Base-by-base conservation (phyloP, 2,888 invertebrate species). In the Oxystoma pomonae region DNA sequence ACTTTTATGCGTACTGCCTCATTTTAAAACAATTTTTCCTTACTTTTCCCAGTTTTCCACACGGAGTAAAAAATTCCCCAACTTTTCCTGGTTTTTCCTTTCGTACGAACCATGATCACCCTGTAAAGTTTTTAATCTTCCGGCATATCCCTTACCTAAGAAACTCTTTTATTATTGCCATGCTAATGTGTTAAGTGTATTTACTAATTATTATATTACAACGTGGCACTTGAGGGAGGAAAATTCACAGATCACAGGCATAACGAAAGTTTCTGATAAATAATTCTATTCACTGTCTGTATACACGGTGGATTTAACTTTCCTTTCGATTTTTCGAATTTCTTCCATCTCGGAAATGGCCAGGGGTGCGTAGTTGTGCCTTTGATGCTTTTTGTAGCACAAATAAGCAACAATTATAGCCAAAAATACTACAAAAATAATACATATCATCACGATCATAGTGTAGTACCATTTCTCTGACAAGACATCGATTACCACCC, bases 401-500 rank as follows among this genome's bases (percentile, higher is more conserved):
- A 64, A 21, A 56, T 51, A 18, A 35, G 19, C 57, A 65, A 63
- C 61, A 21, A 64, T 58, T 56, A 64, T 61, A 61, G 65, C 60
- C 49, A 68, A 55, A 50, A 63, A 64, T 61, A 65, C 53, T 58
- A 68, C 16, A 49, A 59, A 58, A 52, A 72, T 59, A 58, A 72
- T 59, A 53, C 69, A 21, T 55, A 72, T 62, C 61, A 75, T 65
- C 60, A 73, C 62, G 57, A 74, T 49, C 58, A 75, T 64, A 58
- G 73, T 67, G 58, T 73, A 73, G 68, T 74, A 77, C 77, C 77
- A 78, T 62, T 71, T 72, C 62, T 74, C 74, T 52, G 76, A 68
- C 1, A 67, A 19, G 20, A 72, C 63, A 50, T 69, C 70, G 16
- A 67, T 60, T 19, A 70, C 61, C 64, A 75, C 62, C 61, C 69